Base-by-base conservation (phyloP, 2,797 vertebrate species). In the Coracias cyanogaster region DNA sequence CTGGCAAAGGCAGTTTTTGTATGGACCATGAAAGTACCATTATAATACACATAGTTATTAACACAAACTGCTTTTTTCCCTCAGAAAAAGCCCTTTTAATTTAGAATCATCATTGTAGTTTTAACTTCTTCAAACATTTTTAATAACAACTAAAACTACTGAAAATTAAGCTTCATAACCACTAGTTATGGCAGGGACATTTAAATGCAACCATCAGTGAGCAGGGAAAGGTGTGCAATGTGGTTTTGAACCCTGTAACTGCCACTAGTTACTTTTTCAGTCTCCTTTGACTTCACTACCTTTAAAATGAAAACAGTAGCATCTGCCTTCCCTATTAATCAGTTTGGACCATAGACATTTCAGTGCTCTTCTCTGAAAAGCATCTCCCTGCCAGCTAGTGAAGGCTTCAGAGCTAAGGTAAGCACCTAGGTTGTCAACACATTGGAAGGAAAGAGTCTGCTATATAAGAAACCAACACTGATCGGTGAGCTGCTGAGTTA, bases 201-300 rank as follows among this genome's bases (percentile, higher is more conserved):
- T 73, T 61, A 81, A 81, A 79, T 48, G 21, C 17, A 76, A 6
- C 11, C 13, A 31, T 14, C 17, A 41, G 5, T 21, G 19, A 72
- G 29, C 18, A 71, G 6, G 3, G 5, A 15, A 65, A 43, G 0
- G 0, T 0, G 2, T 28, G 2, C 6, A 37, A 37, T 0, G 1
- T 43, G 24, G 6, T 13, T 84, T 90, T 74, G 15, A 88, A 61
- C 11, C 46, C 29, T 26, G 6, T 18, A 11, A 64, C 51, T 89
- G 31, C 5, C 15, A 5, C 45, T 62, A 31, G 24, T 31, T 69
- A 26, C 20, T 24, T 82, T 67, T 72, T 31, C 39, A 62, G 18
- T 29, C 15, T 58, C 19, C 24, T 82, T 77, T 84, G 39, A 3
- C 37, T 95, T 84, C 35, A 19, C 18, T 77, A 15, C 8, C 22